Base-by-base conservation (phyloP, 2,888 invertebrate genomes). In the Aquatica leii region DNA sequence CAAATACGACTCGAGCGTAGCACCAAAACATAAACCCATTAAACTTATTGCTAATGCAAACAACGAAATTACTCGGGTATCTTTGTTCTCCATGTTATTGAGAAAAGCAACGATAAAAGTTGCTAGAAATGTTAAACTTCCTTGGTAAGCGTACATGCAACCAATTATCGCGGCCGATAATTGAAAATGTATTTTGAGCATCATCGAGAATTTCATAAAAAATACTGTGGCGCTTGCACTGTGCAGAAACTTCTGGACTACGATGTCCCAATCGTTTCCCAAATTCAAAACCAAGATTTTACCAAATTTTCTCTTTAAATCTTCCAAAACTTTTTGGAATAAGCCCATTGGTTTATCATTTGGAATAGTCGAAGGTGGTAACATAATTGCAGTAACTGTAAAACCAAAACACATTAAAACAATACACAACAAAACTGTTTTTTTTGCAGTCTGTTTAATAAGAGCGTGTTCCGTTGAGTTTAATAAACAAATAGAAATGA, bases 171-270 rank as follows among this genome's bases (percentile, higher is more conserved):
- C 12, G 1, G 54, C n/a, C n/a, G 61, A 43, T 11, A 52, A 48
- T 9, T 18, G 2, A 18, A 54, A 61, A 46, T 61, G 24, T 0
- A 57, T 15, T 17, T 31, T 49, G 15, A 65, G 34, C 4, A 65
- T 37, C 48, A 65, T 48, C 3, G 65, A 57, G 43, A 60, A 65
- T 17, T 65, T 65, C 18, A 61, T 61, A 41, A 65, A 65, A 53
- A 57, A 65, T 18, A 61, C 41, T n/a, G 60, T 53, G 14, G 17
- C 20, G n/a, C 61, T 61, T 2, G 24, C 31, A 20, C 46, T 37
- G 14, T 61, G 61, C n/a, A 65, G 37, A 15, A 31, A 58, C 34
- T 61, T 58, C 18, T 53, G 34, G n/a, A 41, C 2, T 5, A 63
- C 3, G 6, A 43, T 18, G 31, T 63, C 53, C 63, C 63, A 63